Evolutionary conservation across 2,888 invertebrate genomes (phyloP).

Genomic region (Sialis lutaria): DNA sequence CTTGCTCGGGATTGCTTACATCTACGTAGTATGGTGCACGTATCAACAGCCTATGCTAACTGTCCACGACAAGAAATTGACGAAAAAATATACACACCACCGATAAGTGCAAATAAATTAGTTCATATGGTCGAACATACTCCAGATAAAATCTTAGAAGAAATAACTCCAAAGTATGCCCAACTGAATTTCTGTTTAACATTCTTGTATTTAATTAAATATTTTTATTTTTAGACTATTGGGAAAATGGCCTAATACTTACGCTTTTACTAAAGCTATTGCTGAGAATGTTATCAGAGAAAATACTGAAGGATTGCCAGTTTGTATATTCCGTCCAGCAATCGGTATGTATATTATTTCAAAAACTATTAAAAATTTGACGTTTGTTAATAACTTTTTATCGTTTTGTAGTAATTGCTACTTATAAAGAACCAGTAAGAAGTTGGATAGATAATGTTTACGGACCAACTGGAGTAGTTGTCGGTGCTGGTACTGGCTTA

Average conservation of each 20-base stretch:
- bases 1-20: not conserved
- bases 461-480: conserved; percentile 41
- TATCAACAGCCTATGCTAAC: conserved; percentile 48
- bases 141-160: conserved; percentile 22
- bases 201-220: not conserved
- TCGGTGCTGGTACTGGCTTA: conserved; percentile 49
- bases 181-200: not conserved
- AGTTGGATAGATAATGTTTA: conserved; percentile 65
- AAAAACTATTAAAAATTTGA: not conserved
- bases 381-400: not conserved
- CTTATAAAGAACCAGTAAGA: conserved; percentile 34
- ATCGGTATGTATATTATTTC: conserved; percentile 37
- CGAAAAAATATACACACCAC: conserved; percentile 33
- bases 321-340: conserved; percentile 67
- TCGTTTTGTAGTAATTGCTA: conserved; percentile 30
- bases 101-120: conserved; percentile 22
- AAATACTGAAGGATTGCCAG: conserved; percentile 48
- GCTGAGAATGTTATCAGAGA: conserved; percentile 59
- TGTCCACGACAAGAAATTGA: conserved; percentile 33
- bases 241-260: conserved; percentile 45
- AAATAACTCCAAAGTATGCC: conserved; percentile 20
- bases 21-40: conserved; percentile 26
- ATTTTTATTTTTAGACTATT: conserved; percentile 6
- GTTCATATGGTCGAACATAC: conserved; percentile 25
- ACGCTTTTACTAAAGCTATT: conserved; percentile 75